Percentiles rank a stretch among this genome's conserved stretches.
These are phyloP conservation scores for Dendrocincla tyrannina DNA, from an alignment of 2,797 vertebrate genomes.

Conservation along the genomic window DNA sequence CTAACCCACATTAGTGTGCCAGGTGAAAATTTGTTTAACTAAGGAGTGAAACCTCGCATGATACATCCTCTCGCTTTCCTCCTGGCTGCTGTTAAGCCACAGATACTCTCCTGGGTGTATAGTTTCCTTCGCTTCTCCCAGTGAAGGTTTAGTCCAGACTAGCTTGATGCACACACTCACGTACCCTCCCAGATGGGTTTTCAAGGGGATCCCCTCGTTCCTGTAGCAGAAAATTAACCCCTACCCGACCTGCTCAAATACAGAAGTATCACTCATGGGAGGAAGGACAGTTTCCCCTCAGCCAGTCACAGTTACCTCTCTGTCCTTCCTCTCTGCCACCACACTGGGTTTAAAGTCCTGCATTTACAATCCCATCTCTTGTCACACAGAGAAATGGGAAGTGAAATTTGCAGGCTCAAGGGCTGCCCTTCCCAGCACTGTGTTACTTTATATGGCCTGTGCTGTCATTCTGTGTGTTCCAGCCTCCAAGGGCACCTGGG, in stretches of 20 bases:
- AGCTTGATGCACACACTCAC: not conserved
- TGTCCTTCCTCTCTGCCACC: not conserved
- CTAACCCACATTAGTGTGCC: not conserved
- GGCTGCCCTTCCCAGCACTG: not conserved
- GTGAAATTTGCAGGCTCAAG: not conserved
- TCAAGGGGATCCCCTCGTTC: not conserved
- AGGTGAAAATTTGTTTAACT: conserved; percentile 5
- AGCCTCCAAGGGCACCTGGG: not conserved
- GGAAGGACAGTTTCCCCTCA: not conserved
- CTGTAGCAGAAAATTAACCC: not conserved
- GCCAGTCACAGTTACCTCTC: not conserved
- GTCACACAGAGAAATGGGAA: not conserved
- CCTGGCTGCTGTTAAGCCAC: not conserved
- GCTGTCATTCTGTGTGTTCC: not conserved
- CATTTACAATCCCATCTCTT: not conserved
- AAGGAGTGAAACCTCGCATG: not conserved
- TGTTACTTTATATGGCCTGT: not conserved
- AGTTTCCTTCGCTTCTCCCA: not conserved
- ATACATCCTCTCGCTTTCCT: not conserved
- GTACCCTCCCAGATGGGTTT: not conserved
- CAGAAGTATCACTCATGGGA: not conserved
- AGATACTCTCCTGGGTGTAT: not conserved
- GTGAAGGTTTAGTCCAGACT: not conserved
- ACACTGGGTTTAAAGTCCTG: not conserved
- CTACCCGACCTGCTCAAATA: not conserved